These are phyloP conservation scores for Schizopygopsis pylzovi DNA, from an alignment of 2,797 vertebrate genomes.

Conservation along the genomic window DNA sequence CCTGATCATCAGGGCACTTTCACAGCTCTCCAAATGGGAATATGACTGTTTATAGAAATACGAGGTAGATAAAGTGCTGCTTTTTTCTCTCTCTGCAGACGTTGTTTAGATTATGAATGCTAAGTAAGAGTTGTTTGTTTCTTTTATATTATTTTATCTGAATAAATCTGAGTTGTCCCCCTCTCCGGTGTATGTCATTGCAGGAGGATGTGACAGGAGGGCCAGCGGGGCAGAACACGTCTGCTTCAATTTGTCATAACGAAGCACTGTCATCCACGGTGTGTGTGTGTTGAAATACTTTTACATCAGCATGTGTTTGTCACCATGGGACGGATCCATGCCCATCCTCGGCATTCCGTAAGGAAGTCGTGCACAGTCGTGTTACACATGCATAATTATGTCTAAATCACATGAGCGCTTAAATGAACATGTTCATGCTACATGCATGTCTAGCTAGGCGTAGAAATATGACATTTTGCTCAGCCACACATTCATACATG, in stretches of 20 bases:
- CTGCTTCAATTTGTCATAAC: conserved; percentile 55
- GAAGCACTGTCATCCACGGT: conserved; percentile 46
- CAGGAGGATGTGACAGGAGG: conserved; percentile 46
- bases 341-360: conserved; percentile 30
- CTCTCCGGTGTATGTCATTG: conserved; percentile 48
- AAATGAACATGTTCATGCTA: conserved; percentile 10
- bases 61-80: neutral
- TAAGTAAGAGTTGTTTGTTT: neutral
- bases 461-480: conserved; percentile 42
- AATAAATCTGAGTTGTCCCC: conserved; percentile 29
- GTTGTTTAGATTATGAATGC: conserved; percentile 8
- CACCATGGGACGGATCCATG: conserved; percentile 18
- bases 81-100: neutral
- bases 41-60: neutral
- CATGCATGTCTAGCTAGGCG: conserved; percentile 1
- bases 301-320: conserved; percentile 39
- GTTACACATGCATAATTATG: neutral
- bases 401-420: conserved; percentile 10
- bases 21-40: neutral
- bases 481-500: conserved; percentile 48
- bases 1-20: conserved; percentile 25
- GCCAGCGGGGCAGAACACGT: conserved; percentile 48
- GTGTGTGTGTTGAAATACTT: conserved; percentile 44
- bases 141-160: conserved; percentile 33
- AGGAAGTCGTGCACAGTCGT: neutral